Conservation (phyloP, 2,888 invertebrate genomes). For the Drosophila fungiperda region DNA sequence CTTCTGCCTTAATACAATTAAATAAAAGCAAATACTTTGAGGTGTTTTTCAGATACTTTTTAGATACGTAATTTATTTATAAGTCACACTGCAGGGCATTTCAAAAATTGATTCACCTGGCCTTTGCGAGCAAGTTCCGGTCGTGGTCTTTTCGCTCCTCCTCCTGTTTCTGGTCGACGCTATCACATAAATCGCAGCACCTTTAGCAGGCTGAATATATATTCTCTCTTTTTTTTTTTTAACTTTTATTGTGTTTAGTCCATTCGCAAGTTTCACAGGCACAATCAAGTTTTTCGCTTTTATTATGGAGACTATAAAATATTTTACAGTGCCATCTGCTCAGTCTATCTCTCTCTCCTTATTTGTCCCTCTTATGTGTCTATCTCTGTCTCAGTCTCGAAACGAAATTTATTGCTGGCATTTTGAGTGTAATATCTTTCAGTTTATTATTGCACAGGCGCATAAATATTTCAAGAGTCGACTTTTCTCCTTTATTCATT, state of each 20-base stretch:
- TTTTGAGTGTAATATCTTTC: conserved; percentile 66
- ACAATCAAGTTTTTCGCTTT: conserved; percentile 75
- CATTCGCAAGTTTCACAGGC: conserved; percentile 52
- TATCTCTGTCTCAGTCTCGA: conserved; percentile 12
- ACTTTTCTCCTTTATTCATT: conserved; percentile 54
- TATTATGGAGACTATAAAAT: conserved; percentile 67
- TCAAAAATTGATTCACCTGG: conserved; percentile 25
- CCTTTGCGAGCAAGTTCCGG: conserved; percentile 18
- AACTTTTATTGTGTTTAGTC: conserved; percentile 33
- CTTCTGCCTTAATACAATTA: neutral
- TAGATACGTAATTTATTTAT: neutral
- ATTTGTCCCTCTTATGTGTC: conserved; percentile 10
- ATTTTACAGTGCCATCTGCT: conserved; percentile 69
- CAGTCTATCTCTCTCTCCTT: conserved; percentile 33
- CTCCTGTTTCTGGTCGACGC: conserved; percentile 20
- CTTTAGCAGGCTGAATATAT: conserved; percentile 33
- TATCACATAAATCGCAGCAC: conserved; percentile 58
- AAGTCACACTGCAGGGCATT: conserved; percentile 21
- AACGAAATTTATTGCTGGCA: conserved; percentile 64
- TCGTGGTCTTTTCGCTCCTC: conserved; percentile 4
- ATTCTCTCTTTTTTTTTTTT: neutral
- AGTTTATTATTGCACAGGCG: conserved; percentile 67
- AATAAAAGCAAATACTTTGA: neutral
- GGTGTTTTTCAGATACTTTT: neutral
- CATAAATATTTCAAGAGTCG: conserved; percentile 65